Percentiles rank a stretch among this genome's conserved stretches.
phyloP scores from a whole-genome alignment of 2,113 vertebrate genomes.

The Hypomesus transpacificus region DNA sequence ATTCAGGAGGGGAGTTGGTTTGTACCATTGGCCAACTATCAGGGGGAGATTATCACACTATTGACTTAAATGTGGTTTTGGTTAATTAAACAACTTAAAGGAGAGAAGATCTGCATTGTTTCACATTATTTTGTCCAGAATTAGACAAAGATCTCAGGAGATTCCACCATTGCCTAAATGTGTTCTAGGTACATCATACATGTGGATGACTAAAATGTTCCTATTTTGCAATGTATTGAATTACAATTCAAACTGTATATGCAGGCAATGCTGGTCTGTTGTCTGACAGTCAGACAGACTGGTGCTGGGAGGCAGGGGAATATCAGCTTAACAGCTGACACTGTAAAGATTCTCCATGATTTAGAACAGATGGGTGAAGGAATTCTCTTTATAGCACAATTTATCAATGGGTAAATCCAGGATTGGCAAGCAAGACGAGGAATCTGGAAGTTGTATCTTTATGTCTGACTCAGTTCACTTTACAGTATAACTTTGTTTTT shows the following conservation, averaged over 20 bases:
- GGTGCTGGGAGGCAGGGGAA: conserved; percentile 1
- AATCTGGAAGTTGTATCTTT: conserved; percentile 38
- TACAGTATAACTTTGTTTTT: too few species aligned
- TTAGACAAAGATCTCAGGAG: neutral
- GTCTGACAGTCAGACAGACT: neutral
- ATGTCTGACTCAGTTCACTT: conserved; percentile 18
- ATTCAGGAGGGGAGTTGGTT: neutral
- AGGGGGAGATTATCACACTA: too few species aligned
- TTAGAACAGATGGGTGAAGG: conserved; percentile 54
- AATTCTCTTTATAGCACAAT: conserved; percentile 49
- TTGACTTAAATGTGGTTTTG: too few species aligned
- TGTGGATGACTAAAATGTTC: neutral
- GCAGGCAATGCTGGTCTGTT: neutral
- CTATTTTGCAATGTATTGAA: neutral
- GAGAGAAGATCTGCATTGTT: too few species aligned
- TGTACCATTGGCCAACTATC: neutral
- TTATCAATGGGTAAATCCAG: conserved; percentile 54
- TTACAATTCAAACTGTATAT: neutral
- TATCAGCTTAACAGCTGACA: conserved; percentile 49
- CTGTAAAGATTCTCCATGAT: conserved; percentile 47
- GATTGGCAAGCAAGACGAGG: conserved; percentile 34
- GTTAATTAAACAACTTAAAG: too few species aligned
- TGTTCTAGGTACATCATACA: neutral
- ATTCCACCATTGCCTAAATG: neutral
- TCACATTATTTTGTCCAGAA: neutral